phyloP scores from a whole-genome alignment of 2,888 invertebrate species.

The Salticus scenicus region DNA sequence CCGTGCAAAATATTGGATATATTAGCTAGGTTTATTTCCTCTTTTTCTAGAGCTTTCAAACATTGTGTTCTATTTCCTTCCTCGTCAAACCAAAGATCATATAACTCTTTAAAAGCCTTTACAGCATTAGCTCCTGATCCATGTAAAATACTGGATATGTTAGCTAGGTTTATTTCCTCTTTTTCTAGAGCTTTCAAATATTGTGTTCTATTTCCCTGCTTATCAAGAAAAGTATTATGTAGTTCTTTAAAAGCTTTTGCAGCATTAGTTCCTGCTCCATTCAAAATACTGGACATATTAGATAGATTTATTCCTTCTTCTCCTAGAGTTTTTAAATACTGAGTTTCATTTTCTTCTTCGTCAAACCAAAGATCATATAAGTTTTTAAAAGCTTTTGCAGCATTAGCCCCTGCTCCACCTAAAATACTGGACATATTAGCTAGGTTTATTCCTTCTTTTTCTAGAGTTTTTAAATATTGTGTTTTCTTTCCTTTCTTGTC shows the following conservation, averaged over 20 bases:
- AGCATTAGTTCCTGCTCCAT: too few species aligned
- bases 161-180: too few species aligned
- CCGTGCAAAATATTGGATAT: slow-evolving; percentile 14
- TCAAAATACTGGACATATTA: slow-evolving; percentile 27
- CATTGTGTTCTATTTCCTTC: too few species aligned
- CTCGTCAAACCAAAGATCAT: too few species aligned
- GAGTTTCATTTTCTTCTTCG: slow-evolving; percentile 18
- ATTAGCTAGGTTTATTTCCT: too few species aligned
- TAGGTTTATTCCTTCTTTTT: slow-evolving; percentile 28
- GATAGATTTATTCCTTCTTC: slow-evolving; percentile 20
- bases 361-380: slow-evolving; percentile 31
- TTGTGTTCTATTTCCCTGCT: too few species aligned
- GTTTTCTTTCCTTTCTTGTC: slow-evolving; percentile 35
- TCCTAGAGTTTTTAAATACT: not conserved
- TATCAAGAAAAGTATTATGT: too few species aligned
- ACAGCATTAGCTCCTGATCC: too few species aligned
- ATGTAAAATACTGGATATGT: too few species aligned
- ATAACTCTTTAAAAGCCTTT: too few species aligned
- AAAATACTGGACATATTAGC: slow-evolving; percentile 37
- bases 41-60: too few species aligned
- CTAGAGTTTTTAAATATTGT: slow-evolving; percentile 45
- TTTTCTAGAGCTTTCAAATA: too few species aligned
- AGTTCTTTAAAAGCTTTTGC: slow-evolving; percentile 6
- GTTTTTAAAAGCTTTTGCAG: not conserved
- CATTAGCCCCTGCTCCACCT: slow-evolving; percentile 33